Evolutionary conservation across 1,140 invertebrate species (phyloP).

Genomic region (Nasonia giraulti): DNA sequence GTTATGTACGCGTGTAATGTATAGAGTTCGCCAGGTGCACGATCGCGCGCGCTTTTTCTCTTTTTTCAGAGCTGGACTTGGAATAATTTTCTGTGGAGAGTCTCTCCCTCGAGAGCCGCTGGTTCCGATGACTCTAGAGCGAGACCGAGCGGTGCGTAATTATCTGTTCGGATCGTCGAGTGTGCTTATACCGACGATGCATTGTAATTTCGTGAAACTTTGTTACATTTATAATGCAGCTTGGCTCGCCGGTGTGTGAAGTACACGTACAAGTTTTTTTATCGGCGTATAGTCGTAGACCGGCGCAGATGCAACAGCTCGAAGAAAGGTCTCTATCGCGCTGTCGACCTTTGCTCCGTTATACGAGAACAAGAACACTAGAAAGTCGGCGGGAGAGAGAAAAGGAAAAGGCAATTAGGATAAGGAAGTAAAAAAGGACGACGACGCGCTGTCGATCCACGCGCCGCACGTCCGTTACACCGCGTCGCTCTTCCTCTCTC

Average conservation of each 20-base stretch:
- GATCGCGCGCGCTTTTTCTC: not conserved
- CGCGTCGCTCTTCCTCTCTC: not conserved
- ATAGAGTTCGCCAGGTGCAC: constrained; percentile 26
- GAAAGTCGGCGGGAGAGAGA: not conserved
- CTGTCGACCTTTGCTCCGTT: not conserved
- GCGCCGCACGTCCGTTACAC: not conserved
- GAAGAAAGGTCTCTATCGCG: too few species aligned
- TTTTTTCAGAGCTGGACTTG: not conserved
- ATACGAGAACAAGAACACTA: not conserved
- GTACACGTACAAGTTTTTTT: too few species aligned
- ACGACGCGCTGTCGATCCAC: not conserved
- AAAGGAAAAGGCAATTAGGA: constrained; percentile 34
- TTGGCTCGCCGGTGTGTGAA: too few species aligned
- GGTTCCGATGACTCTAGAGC: not conserved
- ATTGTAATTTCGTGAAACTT: too few species aligned
- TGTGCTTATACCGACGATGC: too few species aligned
- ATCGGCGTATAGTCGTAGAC: too few species aligned
- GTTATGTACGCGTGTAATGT: not conserved
- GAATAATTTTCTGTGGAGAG: not conserved
- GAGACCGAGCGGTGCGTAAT: not conserved
- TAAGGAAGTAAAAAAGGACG: not conserved
- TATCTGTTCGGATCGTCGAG: not conserved
- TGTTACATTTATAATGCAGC: too few species aligned
- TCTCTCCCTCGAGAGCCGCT: not conserved
- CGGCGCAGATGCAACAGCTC: too few species aligned